Evolutionary conservation across 2,888 invertebrate genomes (phyloP), one percentile per base, ranked within the genome.

Genomic region (Hydroisotoma schaefferi): DNA sequence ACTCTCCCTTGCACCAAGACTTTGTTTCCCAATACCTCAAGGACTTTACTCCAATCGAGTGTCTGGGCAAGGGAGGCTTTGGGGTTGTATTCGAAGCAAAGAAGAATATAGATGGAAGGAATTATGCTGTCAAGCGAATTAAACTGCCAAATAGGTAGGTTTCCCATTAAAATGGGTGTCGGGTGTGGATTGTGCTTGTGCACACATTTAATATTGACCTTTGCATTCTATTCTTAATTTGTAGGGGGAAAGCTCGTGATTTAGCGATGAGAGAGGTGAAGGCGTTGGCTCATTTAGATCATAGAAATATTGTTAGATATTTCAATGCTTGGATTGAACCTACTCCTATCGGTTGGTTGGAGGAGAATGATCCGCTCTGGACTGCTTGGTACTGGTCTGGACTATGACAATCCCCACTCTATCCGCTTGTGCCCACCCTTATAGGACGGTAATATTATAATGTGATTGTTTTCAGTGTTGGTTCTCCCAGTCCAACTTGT

Each of bases 291-390:
- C 91, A 90, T 77, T 80, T 98, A 58, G 95, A 98, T 67, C 97
- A 99, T 79, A 85, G 86, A 46, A 88, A 95, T 76, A 98, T 99
- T 71, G 97, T 98, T 54, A 29, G 98, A 1, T 99, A 95, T 78
- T 92, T 88, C 78, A 88, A 94, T 80, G 88, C 95, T 0, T 99
- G 98, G 98, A 81, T 93, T 0, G 97, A 98, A 78, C 84, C 85
- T 60, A 95, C 97, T 8, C 95, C 97, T 2, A 80, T 83, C 8
- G 87, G 85, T 6, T 95, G 94, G 93, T 88, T 92, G 76, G 87
- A 90, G 73, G 81, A 83, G 27, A 83, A 86, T 54, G 94, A 94
- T 77, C 81, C 81, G 25, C 76, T 81, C 4, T 84, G 83, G 81
- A 78, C 81, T 72, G 77, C 78, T 29, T 58, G 62, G 81, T 81